A percentile compares a stretch with the other conserved stretches of the same genome.
These are phyloP conservation scores for Camponotus vicinus DNA, from an alignment of 1,140 invertebrate species.

Conservation along the genomic window DNA sequence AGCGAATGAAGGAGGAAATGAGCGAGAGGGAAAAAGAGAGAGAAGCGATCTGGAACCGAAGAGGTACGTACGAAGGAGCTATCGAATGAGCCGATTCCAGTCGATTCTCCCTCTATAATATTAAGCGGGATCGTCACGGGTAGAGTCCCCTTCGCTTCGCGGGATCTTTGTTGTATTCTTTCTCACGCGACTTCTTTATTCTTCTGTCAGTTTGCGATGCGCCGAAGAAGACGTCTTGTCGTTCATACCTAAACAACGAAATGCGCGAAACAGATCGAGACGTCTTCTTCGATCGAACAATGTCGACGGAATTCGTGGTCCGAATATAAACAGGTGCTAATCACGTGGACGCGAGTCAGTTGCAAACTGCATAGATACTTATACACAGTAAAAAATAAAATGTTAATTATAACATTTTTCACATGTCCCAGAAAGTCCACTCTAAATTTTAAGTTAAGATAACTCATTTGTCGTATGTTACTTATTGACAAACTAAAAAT, in stretches of 20 bases:
- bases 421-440: too few relatives aligned
- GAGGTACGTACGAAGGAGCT: conserved; percentile 3
- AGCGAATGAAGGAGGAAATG: conserved; percentile 39
- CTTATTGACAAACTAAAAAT: too few relatives aligned
- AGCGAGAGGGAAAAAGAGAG: conserved; percentile 52
- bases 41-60: conserved; percentile 19
- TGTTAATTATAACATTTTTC: too few relatives aligned
- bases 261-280: too few relatives aligned
- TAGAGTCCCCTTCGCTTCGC: conserved; percentile 22
- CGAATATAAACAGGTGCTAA: background rate
- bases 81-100: conserved; percentile 67
- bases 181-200: conserved; percentile 47
- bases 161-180: conserved; percentile 66
- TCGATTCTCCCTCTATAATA: conserved; percentile 65
- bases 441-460: too few relatives aligned
- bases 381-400: too few relatives aligned
- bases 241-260: too few relatives aligned
- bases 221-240: background rate
- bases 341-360: conserved; percentile 17
- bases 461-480: too few relatives aligned
- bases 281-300: too few relatives aligned
- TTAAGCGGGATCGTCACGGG: conserved; percentile 61
- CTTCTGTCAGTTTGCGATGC: conserved; percentile 10
- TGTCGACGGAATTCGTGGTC: too few relatives aligned
- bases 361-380: background rate